phyloP scores from a whole-genome alignment of 1,140 invertebrate genomes.

The silkworm (Bombyx mori) region ASM3026992v2 NC_085109.1:7550001-7550500 shows the following conservation, averaged over 20 bases:
- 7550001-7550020: no score
- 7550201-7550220: conserved; percentile 18
- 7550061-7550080: no score
- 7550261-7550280: conserved; percentile 33
- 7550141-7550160: no score
- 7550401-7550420: background rate
- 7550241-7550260: conserved; percentile 44
- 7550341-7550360: conserved; percentile 16
- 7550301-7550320: background rate
- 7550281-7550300: conserved; percentile 4
- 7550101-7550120: no score
- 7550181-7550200: no score
- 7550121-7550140: no score
- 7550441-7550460: background rate
- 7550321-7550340: conserved; percentile 8
- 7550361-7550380: conserved; percentile 2
- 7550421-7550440: background rate
- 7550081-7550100: no score
- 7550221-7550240: conserved; percentile 47
- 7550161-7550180: no score
- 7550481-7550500: no score
- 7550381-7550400: background rate
- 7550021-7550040: no score
- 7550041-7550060: no score
- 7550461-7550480: no score